A percentile compares a stretch with the other conserved stretches of the same genome.
Evolutionary conservation across 2,888 invertebrate genomes (phyloP).

Genomic region (Agrotis puta): DNA sequence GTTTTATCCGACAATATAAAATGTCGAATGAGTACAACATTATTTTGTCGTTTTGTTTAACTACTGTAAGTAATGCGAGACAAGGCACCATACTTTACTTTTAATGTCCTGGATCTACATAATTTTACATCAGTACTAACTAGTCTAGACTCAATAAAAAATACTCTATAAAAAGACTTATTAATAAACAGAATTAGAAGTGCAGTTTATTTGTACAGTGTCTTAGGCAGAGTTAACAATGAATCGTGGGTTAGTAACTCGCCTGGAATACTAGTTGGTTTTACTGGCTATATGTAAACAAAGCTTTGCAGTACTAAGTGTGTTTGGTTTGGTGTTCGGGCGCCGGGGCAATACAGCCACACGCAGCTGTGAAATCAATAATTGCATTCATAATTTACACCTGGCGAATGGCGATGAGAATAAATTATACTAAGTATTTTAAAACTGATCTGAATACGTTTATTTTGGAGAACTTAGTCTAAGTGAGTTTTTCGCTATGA

Average conservation of each 20-base stretch:
- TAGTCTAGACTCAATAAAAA: conserved; percentile 54
- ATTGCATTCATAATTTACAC: conserved; percentile 65
- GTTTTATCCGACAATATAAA: no score
- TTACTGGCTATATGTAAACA: conserved; percentile 60
- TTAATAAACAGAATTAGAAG: not conserved
- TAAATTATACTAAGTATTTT: conserved; percentile 42
- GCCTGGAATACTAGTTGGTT: conserved; percentile 29
- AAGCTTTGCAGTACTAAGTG: conserved; percentile 51
- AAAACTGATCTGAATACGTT: not conserved
- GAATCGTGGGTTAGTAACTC: conserved; percentile 40
- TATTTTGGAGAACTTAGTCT: no score
- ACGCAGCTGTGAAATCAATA: conserved; percentile 67
- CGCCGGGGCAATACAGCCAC: conserved; percentile 55
- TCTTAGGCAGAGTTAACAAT: conserved; percentile 27
- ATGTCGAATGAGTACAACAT: no score
- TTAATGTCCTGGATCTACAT: conserved; percentile 13
- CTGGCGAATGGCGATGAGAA: conserved; percentile 43
- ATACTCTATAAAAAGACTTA: not conserved
- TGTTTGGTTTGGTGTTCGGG: conserved; percentile 64
- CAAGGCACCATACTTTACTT: not conserved
- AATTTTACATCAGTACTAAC: conserved; percentile 17
- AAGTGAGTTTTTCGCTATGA: no score
- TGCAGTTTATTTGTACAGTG: conserved; percentile 21
- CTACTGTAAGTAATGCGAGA: not conserved
- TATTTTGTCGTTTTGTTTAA: not conserved